Evolutionary conservation across 2,113 vertebrate species (phyloP), one percentile per base, ranked within the genome.

Genomic region (Butorides virescens): DNA sequence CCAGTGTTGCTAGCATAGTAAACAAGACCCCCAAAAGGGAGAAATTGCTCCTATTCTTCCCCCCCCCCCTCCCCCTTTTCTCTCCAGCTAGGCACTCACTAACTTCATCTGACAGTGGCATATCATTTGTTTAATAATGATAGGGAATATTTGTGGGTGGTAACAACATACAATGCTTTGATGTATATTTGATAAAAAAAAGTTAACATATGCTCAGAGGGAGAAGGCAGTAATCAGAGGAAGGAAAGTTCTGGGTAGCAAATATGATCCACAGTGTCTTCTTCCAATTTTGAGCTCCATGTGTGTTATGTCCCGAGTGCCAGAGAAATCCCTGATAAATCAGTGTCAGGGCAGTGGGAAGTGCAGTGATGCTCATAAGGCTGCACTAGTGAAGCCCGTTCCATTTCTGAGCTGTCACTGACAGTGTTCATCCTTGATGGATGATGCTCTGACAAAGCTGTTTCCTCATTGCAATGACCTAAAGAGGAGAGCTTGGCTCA

Each of bases 161-260:
- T 81, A 86, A 73, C 59, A 73, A 61, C 50, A 66, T 23, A 46
- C 15, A 70, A 2, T 34, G n/a, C 87, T 87, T 90, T 93, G 73
- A 75, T 93, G 44, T 75, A 12, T 39, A 42, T 85, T 94, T 85
- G 85, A 74, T 82, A 85, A 49, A 22, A 90, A 50, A 50, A 80
- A 88, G 32, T 44, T 85, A 78, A 72, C 4, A 0, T 34, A 37
- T 21, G 7, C 77, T 55, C 18, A 71, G 47, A 80, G 36, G 32
- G 37, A 82, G 52, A 75, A 82, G 44, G 37, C 62, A 88, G 17
- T 10, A 86, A 92, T 68, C 37, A 81, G 52, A 59, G 36, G 37
- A 87, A 89, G 26, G 70, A 81, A 47, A 78, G 22, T 42, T 93
- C 66, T 46, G 49, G 26, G 14, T 15, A 63, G 26, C 7, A 85